Conservation (phyloP, 2,797 vertebrate genomes). For the Numenius phaeopus region DNA sequence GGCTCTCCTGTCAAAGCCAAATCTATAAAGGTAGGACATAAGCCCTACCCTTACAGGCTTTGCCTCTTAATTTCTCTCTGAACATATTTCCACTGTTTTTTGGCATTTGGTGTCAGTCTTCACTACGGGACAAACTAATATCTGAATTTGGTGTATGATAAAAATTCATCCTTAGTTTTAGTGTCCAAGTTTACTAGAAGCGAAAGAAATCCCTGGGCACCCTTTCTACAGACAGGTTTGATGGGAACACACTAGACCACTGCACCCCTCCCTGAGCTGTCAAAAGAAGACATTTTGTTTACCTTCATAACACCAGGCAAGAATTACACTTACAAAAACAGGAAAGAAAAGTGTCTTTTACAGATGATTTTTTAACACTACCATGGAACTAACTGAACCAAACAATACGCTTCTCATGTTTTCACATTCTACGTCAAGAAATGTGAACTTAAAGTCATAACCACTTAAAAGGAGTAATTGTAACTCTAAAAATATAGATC, state of each 20-base stretch:
- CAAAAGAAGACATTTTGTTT: background rate
- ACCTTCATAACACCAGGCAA: background rate
- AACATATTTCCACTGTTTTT: background rate
- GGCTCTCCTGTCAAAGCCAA: background rate
- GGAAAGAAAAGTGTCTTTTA: background rate
- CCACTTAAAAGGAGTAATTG: background rate
- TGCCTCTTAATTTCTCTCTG: background rate
- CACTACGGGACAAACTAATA: background rate
- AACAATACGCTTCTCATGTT: background rate
- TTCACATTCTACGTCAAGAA: background rate
- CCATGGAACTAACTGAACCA: background rate
- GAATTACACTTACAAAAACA: background rate
- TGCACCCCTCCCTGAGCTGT: background rate
- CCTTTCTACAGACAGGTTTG: background rate
- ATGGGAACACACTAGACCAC: background rate
- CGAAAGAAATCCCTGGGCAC: background rate
- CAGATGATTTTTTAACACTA: background rate
- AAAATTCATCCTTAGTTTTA: background rate
- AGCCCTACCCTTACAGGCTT: background rate
- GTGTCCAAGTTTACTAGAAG: background rate
- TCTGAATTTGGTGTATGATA: background rate
- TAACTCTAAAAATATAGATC: background rate
- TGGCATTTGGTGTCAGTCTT: background rate
- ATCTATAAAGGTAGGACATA: background rate
- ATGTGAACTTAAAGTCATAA: background rate